phyloP scores from a whole-genome alignment of 1,140 invertebrate genomes.

The Anagrus nilaparvatae region DNA sequence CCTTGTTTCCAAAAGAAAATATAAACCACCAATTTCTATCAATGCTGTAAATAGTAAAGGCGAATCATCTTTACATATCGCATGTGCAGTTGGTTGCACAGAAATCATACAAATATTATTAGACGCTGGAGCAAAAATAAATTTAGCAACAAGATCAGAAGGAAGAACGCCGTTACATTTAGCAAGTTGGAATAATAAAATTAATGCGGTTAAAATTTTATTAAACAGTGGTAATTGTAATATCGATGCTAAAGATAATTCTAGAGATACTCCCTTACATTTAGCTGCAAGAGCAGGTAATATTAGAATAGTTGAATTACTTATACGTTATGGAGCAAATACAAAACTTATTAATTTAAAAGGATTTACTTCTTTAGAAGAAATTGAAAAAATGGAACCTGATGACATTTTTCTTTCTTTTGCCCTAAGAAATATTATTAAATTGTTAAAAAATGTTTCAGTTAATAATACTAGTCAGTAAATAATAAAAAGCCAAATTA shows the following conservation, averaged over 20 bases:
- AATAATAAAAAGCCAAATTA: background rate
- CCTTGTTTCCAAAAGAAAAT: conserved; percentile 25
- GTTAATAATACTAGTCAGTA: conserved; percentile 12
- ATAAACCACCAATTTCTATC: conserved; percentile 24
- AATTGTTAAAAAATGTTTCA: conserved; percentile 22
- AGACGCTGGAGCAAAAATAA: conserved; percentile 43
- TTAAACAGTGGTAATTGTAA: conserved; percentile 48
- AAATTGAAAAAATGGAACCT: conserved; percentile 31
- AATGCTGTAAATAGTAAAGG: conserved; percentile 55
- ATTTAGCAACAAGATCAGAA: conserved; percentile 38
- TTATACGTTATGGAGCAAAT: conserved; percentile 50
- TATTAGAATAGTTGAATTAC: conserved; percentile 46
- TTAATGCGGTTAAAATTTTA: conserved; percentile 41
- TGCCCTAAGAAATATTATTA: conserved; percentile 18
- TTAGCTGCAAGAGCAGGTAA: conserved; percentile 51
- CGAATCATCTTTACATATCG: conserved; percentile 63
- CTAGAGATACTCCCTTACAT: conserved; percentile 61
- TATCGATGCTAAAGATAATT: conserved; percentile 51
- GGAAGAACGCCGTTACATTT: conserved; percentile 46
- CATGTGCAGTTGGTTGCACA: conserved; percentile 57
- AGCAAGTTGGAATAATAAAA: conserved; percentile 41
- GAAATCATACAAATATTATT: conserved; percentile 59
- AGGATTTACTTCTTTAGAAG: conserved; percentile 44
- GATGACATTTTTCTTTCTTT: conserved; percentile 18
- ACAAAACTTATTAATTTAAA: conserved; percentile 46